These are phyloP conservation scores for Spheniscus mendiculus DNA, from an alignment of 2,113 vertebrate genomes.

Conservation along the genomic window DNA sequence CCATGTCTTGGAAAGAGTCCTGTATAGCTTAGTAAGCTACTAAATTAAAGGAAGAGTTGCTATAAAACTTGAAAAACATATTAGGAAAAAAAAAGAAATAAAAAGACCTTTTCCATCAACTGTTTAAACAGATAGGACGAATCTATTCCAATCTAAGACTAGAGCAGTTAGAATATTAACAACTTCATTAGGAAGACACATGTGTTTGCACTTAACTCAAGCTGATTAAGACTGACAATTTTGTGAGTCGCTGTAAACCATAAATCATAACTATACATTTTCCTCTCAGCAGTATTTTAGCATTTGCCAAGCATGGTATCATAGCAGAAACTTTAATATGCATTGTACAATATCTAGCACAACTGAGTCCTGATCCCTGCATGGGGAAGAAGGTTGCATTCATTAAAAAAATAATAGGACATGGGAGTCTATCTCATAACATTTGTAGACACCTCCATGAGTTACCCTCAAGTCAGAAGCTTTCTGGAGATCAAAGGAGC, in stretches of 20 bases:
- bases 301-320: neutral
- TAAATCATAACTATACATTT: neutral
- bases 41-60: neutral
- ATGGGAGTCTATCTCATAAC: neutral
- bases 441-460: neutral
- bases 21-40: neutral
- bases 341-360: neutral
- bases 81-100: neutral
- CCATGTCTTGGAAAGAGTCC: neutral
- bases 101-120: neutral
- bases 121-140: neutral
- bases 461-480: neutral
- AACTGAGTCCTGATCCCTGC: neutral
- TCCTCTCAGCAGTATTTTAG: neutral
- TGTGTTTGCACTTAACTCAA: neutral
- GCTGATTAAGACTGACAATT: neutral
- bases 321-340: neutral
- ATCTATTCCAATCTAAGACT: neutral
- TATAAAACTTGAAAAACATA: neutral
- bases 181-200: neutral
- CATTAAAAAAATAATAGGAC: neutral
- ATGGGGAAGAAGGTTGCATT: neutral
- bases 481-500: conserved; percentile 14
- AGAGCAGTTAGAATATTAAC: neutral
- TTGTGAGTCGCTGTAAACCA: neutral